These are phyloP conservation scores for Upupa epops DNA, from an alignment of 2,113 vertebrate genomes.

Conservation along the genomic window DNA sequence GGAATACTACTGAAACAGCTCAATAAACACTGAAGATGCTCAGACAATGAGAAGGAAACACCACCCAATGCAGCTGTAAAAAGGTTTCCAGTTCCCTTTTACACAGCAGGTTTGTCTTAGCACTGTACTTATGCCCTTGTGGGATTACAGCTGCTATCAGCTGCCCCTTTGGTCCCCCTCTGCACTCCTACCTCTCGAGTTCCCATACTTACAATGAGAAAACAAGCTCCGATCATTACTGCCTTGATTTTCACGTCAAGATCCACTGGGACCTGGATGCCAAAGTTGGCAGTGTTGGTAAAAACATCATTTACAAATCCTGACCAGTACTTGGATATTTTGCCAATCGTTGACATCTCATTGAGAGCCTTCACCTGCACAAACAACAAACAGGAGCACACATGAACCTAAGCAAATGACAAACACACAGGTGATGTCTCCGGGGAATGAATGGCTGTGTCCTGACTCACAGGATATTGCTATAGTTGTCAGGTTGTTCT, in stretches of 20 bases:
- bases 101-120: not conserved
- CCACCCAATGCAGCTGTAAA: not conserved
- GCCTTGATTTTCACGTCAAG: constrained; percentile 96
- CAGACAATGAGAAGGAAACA: not conserved
- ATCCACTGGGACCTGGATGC: constrained; percentile 92
- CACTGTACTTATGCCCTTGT: not conserved
- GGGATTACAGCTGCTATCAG: not conserved
- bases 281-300: constrained; percentile 95
- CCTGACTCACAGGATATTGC: not conserved
- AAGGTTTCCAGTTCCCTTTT: not conserved
- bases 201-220: constrained; percentile 90
- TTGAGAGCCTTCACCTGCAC: constrained; percentile 87
- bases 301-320: constrained; percentile 91
- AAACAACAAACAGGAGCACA: not conserved
- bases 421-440: not conserved
- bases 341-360: constrained; percentile 90
- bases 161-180: not conserved
- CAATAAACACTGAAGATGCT: not conserved
- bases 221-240: constrained; percentile 93
- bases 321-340: constrained; percentile 97
- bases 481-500: not conserved
- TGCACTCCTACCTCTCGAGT: not conserved
- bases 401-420: not conserved
- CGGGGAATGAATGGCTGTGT: constrained; percentile 13
- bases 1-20: not conserved